Evolutionary conservation across 2,113 vertebrate genomes (phyloP).

Genomic region (Hippoglossus stenolepis): DNA sequence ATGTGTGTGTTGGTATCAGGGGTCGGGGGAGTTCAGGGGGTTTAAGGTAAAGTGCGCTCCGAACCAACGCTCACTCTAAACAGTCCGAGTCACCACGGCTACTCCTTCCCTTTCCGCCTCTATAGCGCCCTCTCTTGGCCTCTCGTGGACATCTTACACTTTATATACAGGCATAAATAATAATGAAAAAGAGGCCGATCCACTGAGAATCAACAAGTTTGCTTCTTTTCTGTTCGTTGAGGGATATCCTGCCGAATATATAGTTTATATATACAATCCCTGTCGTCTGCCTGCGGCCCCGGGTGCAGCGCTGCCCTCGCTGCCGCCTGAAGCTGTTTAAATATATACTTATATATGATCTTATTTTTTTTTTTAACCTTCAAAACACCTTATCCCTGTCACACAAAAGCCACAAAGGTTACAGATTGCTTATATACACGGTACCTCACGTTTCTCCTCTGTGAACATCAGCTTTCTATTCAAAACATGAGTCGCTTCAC

Average conservation of each 20-base stretch:
- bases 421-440: slow-evolving; percentile 75
- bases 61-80: slow-evolving; percentile 65
- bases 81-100: slow-evolving; percentile 73
- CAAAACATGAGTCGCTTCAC: slow-evolving; percentile 54
- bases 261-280: slow-evolving; percentile 72
- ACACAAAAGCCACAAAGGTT: slow-evolving; percentile 73
- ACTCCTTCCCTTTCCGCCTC: slow-evolving; percentile 69
- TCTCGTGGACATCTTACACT: slow-evolving; percentile 65
- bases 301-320: slow-evolving; percentile 28
- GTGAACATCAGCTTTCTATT: slow-evolving; percentile 27
- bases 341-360: slow-evolving; percentile 63
- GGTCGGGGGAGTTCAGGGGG: neutral
- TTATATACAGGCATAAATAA: slow-evolving; percentile 72
- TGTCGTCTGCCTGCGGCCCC: slow-evolving; percentile 36
- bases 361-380: slow-evolving; percentile 47
- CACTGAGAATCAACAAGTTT: slow-evolving; percentile 60
- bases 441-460: slow-evolving; percentile 31
- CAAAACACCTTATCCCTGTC: slow-evolving; percentile 53
- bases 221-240: slow-evolving; percentile 18
- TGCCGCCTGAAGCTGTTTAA: slow-evolving; percentile 58
- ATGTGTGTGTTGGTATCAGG: neutral
- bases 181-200: slow-evolving; percentile 30
- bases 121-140: slow-evolving; percentile 63
- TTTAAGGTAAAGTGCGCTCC: slow-evolving; percentile 81
- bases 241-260: slow-evolving; percentile 69